A percentile compares a stretch with the other conserved stretches of the same genome.
phyloP scores from a whole-genome alignment of 2,888 invertebrate species.

The Acanthacorydalis orientalis region DNA sequence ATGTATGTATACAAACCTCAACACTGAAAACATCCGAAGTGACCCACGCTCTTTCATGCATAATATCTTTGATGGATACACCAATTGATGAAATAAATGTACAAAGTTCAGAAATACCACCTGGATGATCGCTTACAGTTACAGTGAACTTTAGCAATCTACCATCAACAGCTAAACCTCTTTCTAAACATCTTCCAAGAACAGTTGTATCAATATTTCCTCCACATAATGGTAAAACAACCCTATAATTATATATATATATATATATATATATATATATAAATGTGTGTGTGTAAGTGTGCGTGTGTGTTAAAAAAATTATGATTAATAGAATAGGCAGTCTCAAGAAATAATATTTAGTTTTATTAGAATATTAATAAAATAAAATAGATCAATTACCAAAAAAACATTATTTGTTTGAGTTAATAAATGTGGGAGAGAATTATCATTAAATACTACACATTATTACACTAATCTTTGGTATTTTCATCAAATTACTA shows the following conservation, averaged over 20 bases:
- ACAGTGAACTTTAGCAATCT: slow-evolving; percentile 58
- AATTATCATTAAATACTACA: no score
- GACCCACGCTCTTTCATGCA: slow-evolving; percentile 92
- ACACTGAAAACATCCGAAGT: slow-evolving; percentile 74
- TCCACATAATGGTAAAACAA: slow-evolving; percentile 68
- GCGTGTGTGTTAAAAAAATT: no score
- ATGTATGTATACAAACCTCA: slow-evolving; percentile 27
- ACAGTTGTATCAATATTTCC: slow-evolving; percentile 89
- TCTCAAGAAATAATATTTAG: no score
- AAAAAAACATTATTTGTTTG: no score
- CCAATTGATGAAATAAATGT: slow-evolving; percentile 56
- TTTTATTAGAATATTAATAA: no score
- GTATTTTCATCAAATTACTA: no score
- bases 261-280: no score
- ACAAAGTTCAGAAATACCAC: slow-evolving; percentile 74
- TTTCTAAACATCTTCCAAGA: slow-evolving; percentile 70
- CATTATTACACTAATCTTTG: no score
- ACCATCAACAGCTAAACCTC: slow-evolving; percentile 77
- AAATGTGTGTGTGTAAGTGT: no score
- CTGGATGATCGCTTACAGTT: slow-evolving; percentile 71
- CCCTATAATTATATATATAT: slow-evolving; percentile 31
- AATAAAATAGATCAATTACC: no score
- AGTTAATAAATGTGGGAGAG: no score
- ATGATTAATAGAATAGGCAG: no score
- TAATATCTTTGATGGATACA: slow-evolving; percentile 86